Conservation (phyloP, 2,888 invertebrate species). For the Sesia apiformis region DNA sequence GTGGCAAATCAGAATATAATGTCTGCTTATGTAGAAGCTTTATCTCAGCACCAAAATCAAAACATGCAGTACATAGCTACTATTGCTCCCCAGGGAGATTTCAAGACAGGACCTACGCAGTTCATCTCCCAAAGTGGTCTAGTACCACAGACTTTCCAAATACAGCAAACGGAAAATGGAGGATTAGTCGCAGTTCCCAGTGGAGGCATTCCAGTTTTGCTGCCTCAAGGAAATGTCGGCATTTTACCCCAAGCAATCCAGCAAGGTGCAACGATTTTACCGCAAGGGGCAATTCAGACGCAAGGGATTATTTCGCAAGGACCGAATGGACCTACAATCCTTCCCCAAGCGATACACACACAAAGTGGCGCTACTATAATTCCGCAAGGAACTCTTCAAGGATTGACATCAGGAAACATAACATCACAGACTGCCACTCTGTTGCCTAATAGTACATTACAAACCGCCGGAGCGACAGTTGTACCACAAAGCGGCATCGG, state of each 20-base stretch:
- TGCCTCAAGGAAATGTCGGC: conserved; percentile 69
- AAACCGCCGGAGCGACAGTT: conserved; percentile 53
- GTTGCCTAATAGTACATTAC: conserved; percentile 51
- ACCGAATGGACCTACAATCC: conserved; percentile 74
- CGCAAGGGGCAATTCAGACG: conserved; percentile 71
- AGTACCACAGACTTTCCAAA: conserved; percentile 75
- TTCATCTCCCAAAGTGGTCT: conserved; percentile 71
- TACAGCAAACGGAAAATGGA: conserved; percentile 76
- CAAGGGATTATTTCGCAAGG: conserved; percentile 70
- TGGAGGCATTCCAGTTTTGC: conserved; percentile 71
- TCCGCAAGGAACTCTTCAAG: conserved; percentile 72
- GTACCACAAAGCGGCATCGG: conserved; percentile 66
- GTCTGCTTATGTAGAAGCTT: conserved; percentile 79
- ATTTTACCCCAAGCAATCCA: conserved; percentile 66
- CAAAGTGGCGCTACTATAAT: conserved; percentile 78
- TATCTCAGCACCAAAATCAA: conserved; percentile 80
- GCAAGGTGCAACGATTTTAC: conserved; percentile 73
- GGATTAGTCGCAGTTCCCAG: conserved; percentile 76
- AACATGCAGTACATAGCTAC: conserved; percentile 86
- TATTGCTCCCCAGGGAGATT: conserved; percentile 77
- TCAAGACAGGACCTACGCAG: conserved; percentile 69
- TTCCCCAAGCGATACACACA: conserved; percentile 74
- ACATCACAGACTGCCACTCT: conserved; percentile 56
- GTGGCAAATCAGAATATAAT: conserved; percentile 74
- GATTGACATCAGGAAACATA: conserved; percentile 48